Base-by-base conservation (phyloP, 2,113 vertebrate genomes). In the Elephantulus edwardii region DNA sequence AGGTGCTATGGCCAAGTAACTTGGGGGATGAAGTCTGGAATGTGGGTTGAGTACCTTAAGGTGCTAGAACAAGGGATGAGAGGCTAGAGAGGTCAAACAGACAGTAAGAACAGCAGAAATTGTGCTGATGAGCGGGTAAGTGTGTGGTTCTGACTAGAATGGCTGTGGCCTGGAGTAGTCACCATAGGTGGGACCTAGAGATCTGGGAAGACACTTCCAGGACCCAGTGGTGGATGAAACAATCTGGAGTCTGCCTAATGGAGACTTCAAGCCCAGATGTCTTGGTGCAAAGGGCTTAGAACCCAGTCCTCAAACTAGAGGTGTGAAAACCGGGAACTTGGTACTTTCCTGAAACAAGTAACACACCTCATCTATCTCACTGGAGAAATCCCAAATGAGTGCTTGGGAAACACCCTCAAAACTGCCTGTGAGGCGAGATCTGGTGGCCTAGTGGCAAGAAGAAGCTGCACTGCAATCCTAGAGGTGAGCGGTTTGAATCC, bases 11-110 rank as follows among this genome's bases (percentile, higher is more conserved):
- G 28, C 28, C 30, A 26, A 40, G 78, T 12, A 22, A 50, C 10
- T 13, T 0, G 1, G 24, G 10, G 5, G 1, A 8, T 4, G 1
- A n/a, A 0, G 0, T 64, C 20, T 22, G 10, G 24, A 71, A 50
- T 62, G n/a, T 17, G 22, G 42, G 22, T 2, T 33, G 24, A 44
- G 26, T 44, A 26, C n/a, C 30, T 35, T 12, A 2, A 80, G 26
- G n/a, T 14, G 58, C 62, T 54, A 30, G 28, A 66, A 46, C 11
- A 8, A 19, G 26, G 33, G 48, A 5, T 40, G 4, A 26, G 64
- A 54, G 79, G 60, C 5, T 68, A 40, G 64, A 52, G 87, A 60
- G 35, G 10, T 68, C 48, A 40, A 42, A 71, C 35, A 54, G 28
- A 58, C 26, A 19, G 54, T 42, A 10, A 58, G 75, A 82, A 42